A percentile compares a stretch with the other conserved stretches of the same genome.
Evolutionary conservation across 2,113 vertebrate genomes (phyloP).

Genomic region (Colossoma macropomum): DNA sequence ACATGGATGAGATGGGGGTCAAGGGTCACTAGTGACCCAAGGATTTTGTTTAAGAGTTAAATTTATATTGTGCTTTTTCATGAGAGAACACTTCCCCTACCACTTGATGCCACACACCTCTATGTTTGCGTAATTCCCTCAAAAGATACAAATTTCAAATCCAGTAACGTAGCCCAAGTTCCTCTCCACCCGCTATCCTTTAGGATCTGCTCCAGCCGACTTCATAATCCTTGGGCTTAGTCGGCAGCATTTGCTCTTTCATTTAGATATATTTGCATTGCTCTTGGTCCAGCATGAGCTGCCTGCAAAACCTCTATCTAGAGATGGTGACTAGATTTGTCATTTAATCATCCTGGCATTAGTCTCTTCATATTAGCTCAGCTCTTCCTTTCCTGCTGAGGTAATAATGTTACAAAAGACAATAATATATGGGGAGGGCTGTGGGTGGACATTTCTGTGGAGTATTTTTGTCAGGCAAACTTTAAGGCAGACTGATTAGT

Average conservation of each 20-base stretch:
- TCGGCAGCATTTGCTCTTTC: constrained; percentile 20
- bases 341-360: constrained; percentile 56
- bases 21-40: too few relatives aligned
- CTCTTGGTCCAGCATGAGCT: background rate
- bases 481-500: constrained; percentile 15
- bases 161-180: background rate
- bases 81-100: background rate
- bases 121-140: too few relatives aligned
- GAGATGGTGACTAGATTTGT: constrained; percentile 46
- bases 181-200: background rate
- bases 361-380: constrained; percentile 49
- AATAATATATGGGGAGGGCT: constrained; percentile 52
- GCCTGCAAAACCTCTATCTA: constrained; percentile 30
- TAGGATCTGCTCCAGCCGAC: background rate
- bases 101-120: background rate
- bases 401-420: constrained; percentile 49
- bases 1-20: too few relatives aligned
- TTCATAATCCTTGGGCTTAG: background rate
- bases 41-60: too few relatives aligned
- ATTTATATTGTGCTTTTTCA: too few relatives aligned
- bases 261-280: constrained; percentile 26
- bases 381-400: constrained; percentile 30
- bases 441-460: constrained; percentile 41
- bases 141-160: background rate
- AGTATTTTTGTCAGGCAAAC: constrained; percentile 45